These are phyloP conservation scores for Paramuricea clavata DNA, from an alignment of 92 coral and sea anemone genomes.

Conservation along the genomic window DNA sequence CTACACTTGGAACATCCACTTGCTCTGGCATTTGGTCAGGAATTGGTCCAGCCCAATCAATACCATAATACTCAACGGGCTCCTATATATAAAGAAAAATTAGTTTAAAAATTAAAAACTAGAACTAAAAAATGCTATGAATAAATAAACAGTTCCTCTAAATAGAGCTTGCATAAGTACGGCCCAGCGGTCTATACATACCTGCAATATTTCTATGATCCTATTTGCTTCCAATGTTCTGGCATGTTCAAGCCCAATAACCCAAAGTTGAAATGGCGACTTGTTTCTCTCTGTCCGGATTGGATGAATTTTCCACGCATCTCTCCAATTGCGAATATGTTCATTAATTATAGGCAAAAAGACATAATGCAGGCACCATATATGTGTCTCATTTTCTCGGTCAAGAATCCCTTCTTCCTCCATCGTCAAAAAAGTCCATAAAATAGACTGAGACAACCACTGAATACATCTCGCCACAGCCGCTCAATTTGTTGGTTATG, in stretches of 20 bases:
- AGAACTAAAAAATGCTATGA: background rate
- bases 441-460: slow-evolving; percentile 56
- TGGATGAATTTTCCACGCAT: slow-evolving; percentile 74
- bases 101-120: background rate
- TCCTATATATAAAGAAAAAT: slow-evolving; percentile 58
- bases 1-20: slow-evolving; percentile 58
- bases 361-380: slow-evolving; percentile 73
- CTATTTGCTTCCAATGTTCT: background rate
- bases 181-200: background rate
- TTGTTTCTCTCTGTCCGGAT: slow-evolving; percentile 60
- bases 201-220: slow-evolving; percentile 3
- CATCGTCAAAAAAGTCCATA: slow-evolving; percentile 53
- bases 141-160: background rate
- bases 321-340: slow-evolving; percentile 70
- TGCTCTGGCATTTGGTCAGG: slow-evolving; percentile 46
- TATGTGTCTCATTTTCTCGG: slow-evolving; percentile 67
- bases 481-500: slow-evolving; percentile 61
- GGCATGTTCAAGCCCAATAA: slow-evolving; percentile 24
- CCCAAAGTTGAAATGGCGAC: slow-evolving; percentile 77
- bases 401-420: slow-evolving; percentile 56
- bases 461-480: slow-evolving; percentile 66
- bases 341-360: slow-evolving; percentile 65
- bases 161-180: background rate
- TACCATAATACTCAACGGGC: slow-evolving; percentile 50
- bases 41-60: slow-evolving; percentile 66